phyloP scores from a whole-genome alignment of 2,888 invertebrate genomes.

The Panopea generosa region DNA sequence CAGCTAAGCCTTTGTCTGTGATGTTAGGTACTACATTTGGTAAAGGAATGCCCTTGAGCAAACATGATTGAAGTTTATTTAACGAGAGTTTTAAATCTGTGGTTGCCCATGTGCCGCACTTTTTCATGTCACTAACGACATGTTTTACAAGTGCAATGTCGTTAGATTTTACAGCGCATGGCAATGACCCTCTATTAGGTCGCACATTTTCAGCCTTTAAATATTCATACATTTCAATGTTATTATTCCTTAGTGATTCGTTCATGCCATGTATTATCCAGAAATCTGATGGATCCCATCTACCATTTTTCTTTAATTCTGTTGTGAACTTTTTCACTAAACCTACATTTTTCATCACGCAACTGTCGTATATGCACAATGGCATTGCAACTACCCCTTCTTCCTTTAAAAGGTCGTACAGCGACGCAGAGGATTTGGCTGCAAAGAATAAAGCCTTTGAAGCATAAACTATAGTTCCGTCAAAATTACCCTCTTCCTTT shows the following conservation, averaged over 20 bases:
- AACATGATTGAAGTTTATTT: no score
- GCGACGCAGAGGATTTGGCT: background rate
- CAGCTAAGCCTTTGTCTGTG: conserved; percentile 2
- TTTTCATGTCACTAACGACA: conserved; percentile 7
- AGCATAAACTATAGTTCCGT: background rate
- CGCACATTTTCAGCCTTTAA: background rate
- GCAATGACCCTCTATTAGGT: background rate
- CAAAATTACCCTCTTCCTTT: background rate
- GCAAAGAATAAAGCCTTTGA: conserved; percentile 8
- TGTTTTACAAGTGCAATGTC: background rate
- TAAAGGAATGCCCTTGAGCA: no score
- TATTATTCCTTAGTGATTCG: background rate
- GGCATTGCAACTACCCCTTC: conserved; percentile 1
- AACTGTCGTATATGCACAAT: background rate
- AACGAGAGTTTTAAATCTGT: no score
- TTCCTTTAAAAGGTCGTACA: conserved; percentile 2
- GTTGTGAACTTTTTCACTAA: background rate
- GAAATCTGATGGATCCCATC: conserved; percentile 4
- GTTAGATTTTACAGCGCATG: conserved; percentile 1
- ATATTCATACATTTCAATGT: background rate
- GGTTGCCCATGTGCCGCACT: no score
- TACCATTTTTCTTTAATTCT: background rate
- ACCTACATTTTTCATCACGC: background rate
- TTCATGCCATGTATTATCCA: background rate
- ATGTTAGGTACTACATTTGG: background rate